Percentiles rank a stretch among this genome's conserved stretches.
These are phyloP conservation scores for Empidonax traillii DNA, from an alignment of 2,113 vertebrate genomes.

Conservation along the genomic window DNA sequence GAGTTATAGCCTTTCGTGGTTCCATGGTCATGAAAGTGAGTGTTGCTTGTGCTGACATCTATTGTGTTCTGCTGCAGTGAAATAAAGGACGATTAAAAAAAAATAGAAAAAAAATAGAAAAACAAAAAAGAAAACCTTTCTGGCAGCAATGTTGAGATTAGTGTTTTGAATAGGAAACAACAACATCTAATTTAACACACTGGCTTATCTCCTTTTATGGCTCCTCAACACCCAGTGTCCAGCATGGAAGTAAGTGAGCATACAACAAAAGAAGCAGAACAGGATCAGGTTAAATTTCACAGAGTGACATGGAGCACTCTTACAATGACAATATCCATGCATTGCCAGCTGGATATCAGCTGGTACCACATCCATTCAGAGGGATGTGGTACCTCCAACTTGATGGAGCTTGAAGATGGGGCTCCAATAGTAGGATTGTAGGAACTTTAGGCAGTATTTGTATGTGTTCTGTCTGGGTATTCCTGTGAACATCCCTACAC, in stretches of 20 bases:
- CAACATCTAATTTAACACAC: neutral
- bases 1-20: neutral
- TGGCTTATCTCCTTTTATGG: neutral
- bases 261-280: neutral
- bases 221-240: neutral
- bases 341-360: neutral
- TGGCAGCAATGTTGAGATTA: neutral
- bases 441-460: neutral
- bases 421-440: neutral
- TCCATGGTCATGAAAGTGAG: neutral
- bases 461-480: neutral
- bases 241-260: neutral
- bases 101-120: neutral
- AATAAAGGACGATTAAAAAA: neutral
- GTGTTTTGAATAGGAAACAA: neutral
- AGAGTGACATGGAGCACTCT: neutral
- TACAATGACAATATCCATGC: fast-evolving
- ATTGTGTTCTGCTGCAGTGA: neutral
- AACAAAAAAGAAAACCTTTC: neutral
- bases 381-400: fast-evolving
- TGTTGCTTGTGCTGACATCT: neutral
- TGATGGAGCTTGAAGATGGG: neutral
- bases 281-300: neutral
- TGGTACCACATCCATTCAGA: neutral
- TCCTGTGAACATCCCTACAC: neutral